These are phyloP conservation scores for Turritopsis dohrnii DNA, from an alignment of 30 jellyfish, hydroid and myxozoan species.

Conservation along the genomic window DNA sequence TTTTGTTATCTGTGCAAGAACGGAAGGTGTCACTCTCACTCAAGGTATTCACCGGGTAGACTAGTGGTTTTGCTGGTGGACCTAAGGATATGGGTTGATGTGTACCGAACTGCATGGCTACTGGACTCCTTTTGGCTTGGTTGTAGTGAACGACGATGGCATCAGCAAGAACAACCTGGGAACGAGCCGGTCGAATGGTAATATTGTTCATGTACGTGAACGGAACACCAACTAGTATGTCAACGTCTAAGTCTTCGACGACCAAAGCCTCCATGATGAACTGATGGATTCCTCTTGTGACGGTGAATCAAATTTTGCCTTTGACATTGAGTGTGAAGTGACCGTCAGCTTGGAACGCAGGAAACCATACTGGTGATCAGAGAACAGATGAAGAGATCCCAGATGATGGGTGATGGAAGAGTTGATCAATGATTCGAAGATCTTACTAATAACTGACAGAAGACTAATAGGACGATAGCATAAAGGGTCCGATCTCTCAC, in stretches of 20 bases:
- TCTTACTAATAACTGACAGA: no score
- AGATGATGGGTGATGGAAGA: no score
- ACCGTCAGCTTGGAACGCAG: background rate
- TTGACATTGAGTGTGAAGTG: background rate
- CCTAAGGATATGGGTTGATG: background rate
- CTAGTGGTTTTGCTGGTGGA: background rate
- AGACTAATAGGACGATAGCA: no score
- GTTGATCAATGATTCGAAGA: no score
- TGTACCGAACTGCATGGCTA: background rate
- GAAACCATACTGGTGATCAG: no score
- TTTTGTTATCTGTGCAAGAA: background rate
- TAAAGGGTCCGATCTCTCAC: no score
- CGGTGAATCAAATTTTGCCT: background rate
- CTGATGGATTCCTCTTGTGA: background rate
- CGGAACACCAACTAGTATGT: constrained; percentile 36
- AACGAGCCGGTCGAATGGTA: constrained; percentile 30
- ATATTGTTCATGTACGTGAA: constrained; percentile 20
- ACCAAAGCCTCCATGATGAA: constrained; percentile 28
- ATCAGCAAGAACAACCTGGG: background rate
- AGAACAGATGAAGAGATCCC: no score
- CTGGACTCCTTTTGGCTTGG: background rate
- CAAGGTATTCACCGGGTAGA: constrained; percentile 13
- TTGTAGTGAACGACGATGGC: constrained; percentile 5
- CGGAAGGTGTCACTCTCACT: background rate
- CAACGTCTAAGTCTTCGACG: constrained; percentile 28